Evolutionary conservation across 2,888 invertebrate genomes (phyloP).

Genomic region (Plagodis dolabraria): DNA sequence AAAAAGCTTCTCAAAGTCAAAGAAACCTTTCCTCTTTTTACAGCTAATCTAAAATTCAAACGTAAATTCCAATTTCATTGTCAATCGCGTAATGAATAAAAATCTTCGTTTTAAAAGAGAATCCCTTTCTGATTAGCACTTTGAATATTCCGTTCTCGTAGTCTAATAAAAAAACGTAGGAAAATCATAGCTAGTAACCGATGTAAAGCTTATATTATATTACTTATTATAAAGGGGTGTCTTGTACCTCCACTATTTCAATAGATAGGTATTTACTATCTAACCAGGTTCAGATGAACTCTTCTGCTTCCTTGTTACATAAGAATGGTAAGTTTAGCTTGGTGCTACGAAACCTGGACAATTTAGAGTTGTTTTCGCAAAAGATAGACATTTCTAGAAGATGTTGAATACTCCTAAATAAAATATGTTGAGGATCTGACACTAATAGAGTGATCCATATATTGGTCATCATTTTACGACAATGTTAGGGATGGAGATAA

Average conservation of each 20-base stretch:
- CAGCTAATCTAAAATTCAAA: conserved; percentile 15
- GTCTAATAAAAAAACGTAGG: conserved; percentile 26
- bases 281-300: conserved; percentile 17
- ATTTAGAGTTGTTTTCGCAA: too few species aligned
- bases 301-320: conserved; percentile 1
- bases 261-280: conserved; percentile 12
- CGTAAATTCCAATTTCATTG: conserved; percentile 24
- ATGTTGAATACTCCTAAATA: too few species aligned
- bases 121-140: conserved; percentile 17
- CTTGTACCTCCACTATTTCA: conserved; percentile 23
- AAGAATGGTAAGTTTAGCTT: background rate
- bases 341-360: too few species aligned
- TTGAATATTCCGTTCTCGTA: conserved; percentile 34
- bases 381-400: too few species aligned
- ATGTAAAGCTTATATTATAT: conserved; percentile 37
- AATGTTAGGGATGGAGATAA: too few species aligned
- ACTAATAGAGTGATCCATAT: too few species aligned
- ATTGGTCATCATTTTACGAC: too few species aligned
- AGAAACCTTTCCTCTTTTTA: conserved; percentile 1
- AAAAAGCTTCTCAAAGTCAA: background rate
- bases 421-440: too few species aligned
- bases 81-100: conserved; percentile 27
- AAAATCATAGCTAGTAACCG: conserved; percentile 38
- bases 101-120: conserved; percentile 23
- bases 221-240: conserved; percentile 8